A percentile compares a stretch with the other conserved stretches of the same genome.
These are phyloP conservation scores for Peromyscus polionotus DNA, from an alignment of 2,113 vertebrate genomes.

Conservation along the genomic window DNA sequence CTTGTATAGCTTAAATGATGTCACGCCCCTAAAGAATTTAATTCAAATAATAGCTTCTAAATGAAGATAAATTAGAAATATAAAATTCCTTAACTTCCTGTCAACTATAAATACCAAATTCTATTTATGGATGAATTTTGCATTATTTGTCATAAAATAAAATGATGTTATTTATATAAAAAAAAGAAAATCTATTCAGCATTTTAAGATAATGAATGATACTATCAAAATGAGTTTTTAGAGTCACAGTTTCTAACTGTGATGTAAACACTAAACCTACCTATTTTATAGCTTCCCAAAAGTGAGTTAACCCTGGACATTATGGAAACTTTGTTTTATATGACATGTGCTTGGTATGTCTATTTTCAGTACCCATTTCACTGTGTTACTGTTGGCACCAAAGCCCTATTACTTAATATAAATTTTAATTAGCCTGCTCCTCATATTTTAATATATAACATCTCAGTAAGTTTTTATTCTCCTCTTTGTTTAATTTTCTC, in stretches of 20 bases:
- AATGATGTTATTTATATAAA: neutral
- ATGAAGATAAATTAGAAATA: neutral
- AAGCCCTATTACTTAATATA: neutral
- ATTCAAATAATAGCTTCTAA: neutral
- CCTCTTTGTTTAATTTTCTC: neutral
- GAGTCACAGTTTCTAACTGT: neutral
- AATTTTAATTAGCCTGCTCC: neutral
- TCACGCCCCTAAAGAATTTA: neutral
- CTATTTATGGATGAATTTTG: neutral
- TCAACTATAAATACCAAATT: neutral
- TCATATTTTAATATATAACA: neutral
- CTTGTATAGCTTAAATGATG: neutral
- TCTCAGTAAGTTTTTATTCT: neutral
- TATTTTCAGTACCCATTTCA: neutral
- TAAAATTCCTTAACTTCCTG: neutral
- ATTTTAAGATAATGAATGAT: neutral
- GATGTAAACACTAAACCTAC: neutral
- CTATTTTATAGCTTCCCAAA: neutral
- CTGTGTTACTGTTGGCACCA: neutral
- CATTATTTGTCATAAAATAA: neutral
- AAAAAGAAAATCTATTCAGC: conserved; percentile 32
- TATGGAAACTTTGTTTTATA: neutral
- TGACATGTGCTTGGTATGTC: neutral
- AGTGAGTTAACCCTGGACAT: neutral
- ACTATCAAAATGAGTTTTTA: conserved; percentile 28